Percentiles rank a stretch among this genome's conserved stretches.
Evolutionary conservation across 2,113 vertebrate species (phyloP).

Genomic region (Lynx canadensis): DNA sequence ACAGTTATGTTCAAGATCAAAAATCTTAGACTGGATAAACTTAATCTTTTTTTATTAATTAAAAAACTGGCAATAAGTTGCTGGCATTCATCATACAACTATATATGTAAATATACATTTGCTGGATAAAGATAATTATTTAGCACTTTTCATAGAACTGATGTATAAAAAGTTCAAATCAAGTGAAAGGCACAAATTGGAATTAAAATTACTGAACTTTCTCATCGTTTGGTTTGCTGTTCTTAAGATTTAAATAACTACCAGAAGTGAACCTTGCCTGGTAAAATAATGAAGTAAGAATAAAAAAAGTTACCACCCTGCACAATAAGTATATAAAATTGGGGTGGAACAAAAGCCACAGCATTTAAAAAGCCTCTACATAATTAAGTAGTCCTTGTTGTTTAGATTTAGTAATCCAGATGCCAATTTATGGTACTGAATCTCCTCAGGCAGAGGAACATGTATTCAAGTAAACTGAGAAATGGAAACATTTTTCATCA

Average conservation of each 20-base stretch:
- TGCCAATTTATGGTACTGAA: not conserved
- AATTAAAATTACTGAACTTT: not conserved
- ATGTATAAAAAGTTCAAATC: not conserved
- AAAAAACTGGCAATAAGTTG: not conserved
- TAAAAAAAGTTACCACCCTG: not conserved
- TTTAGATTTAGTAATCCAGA: constrained; percentile 43
- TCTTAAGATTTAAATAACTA: not conserved
- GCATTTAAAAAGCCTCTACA: not conserved
- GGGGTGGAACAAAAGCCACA: not conserved
- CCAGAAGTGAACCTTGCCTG: not conserved
- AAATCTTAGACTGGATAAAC: constrained; percentile 43
- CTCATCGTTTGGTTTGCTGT: not conserved
- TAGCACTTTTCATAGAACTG: not conserved
- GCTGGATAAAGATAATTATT: constrained; percentile 13
- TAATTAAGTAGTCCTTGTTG: not conserved
- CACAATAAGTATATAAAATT: not conserved
- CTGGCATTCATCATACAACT: not conserved
- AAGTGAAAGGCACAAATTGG: not conserved
- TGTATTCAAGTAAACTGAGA: constrained; percentile 48
- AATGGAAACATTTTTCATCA: constrained; percentile 59
- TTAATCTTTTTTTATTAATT: constrained; percentile 19
- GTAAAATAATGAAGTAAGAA: constrained; percentile 37
- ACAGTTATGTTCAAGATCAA: constrained; percentile 50
- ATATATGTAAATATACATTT: not conserved
- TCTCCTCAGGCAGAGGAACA: constrained; percentile 19